Evolutionary conservation across 2,797 vertebrate species (phyloP).

Genomic region (Halcyon smyrnensis): DNA sequence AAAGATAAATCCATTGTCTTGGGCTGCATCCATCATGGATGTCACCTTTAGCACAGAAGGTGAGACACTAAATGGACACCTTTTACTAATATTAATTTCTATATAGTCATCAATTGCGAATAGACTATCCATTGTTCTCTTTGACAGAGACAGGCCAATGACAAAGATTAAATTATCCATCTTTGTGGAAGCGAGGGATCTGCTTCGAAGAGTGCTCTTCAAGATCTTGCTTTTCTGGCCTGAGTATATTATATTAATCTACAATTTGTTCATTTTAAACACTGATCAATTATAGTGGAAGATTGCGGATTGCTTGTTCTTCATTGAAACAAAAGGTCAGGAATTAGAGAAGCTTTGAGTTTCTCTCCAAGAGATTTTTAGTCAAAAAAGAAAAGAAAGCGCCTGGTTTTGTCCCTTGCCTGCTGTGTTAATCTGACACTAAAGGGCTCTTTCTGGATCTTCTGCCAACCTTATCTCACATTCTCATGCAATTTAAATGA

Average conservation of each 20-base stretch:
- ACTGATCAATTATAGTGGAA: constrained; percentile 40
- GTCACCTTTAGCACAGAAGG: constrained; percentile 87
- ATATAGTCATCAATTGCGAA: constrained; percentile 89
- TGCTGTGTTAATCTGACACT: constrained; percentile 36
- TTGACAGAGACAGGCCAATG: constrained; percentile 88
- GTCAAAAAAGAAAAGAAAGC: constrained; percentile 27
- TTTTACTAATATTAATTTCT: constrained; percentile 91
- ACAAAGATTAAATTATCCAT: constrained; percentile 86
- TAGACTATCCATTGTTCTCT: constrained; percentile 88
- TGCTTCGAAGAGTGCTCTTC: constrained; percentile 7
- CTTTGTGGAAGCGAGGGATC: constrained; percentile 72
- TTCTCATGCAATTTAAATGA: constrained; percentile 57
- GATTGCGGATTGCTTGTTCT: constrained; percentile 27
- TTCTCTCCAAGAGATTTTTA: neutral
- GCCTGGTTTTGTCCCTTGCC: constrained; percentile 5
- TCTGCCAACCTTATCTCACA: constrained; percentile 36
- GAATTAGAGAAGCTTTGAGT: constrained; percentile 1
- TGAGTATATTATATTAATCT: constrained; percentile 46
- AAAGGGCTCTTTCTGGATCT: constrained; percentile 37
- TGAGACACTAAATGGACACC: constrained; percentile 89
- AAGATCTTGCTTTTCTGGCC: constrained; percentile 41
- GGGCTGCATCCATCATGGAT: constrained; percentile 91
- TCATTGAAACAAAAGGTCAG: constrained; percentile 49
- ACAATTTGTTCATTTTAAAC: constrained; percentile 46
- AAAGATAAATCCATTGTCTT: constrained; percentile 91